These are phyloP conservation scores for Acronicta leporina DNA, from an alignment of 2,888 invertebrate genomes.

Conservation along the genomic window DNA sequence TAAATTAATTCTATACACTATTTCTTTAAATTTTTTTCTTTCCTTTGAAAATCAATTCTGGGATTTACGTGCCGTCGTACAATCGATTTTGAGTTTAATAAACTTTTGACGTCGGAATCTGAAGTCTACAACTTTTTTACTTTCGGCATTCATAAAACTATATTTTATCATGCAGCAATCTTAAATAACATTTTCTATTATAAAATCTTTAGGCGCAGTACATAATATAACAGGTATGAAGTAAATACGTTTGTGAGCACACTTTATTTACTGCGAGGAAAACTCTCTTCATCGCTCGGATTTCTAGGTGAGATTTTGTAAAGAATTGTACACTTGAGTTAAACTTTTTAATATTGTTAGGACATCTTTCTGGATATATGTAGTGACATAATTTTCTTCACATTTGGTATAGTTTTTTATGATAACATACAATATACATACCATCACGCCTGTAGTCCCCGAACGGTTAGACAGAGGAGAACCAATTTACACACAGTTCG, in stretches of 20 bases:
- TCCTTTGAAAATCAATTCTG: no score
- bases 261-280: constrained; percentile 35
- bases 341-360: neutral
- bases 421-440: no score
- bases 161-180: neutral
- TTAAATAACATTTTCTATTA: constrained; percentile 19
- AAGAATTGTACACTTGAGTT: constrained; percentile 1
- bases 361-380: neutral
- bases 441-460: no score
- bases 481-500: no score
- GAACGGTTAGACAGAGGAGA: no score
- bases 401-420: no score
- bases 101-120: no score
- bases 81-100: no score
- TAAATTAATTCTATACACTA: no score
- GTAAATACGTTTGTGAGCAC: constrained; percentile 12
- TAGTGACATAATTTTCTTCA: neutral
- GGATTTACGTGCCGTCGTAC: no score
- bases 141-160: neutral
- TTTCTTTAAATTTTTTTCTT: no score
- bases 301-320: constrained; percentile 16
- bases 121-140: no score
- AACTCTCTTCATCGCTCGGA: constrained; percentile 5
- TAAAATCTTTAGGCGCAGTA: constrained; percentile 8
- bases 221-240: constrained; percentile 17